Conservation (phyloP, 2,888 invertebrate genomes). For the Cistogaster globosa region DNA sequence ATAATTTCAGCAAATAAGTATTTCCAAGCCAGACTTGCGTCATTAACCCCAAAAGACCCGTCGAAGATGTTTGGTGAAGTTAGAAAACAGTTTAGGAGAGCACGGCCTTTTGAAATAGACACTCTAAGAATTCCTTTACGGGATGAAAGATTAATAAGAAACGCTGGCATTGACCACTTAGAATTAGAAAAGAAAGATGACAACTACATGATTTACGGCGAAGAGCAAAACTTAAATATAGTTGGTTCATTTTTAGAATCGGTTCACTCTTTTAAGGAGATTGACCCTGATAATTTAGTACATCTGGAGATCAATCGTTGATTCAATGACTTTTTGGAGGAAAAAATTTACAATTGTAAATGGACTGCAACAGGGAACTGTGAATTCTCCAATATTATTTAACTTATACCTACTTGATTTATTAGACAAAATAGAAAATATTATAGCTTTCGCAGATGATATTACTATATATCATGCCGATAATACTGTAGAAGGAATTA, state of each 20-base stretch:
- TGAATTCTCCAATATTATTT: not conserved
- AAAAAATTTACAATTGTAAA: not conserved
- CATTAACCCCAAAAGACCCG: too few relatives aligned
- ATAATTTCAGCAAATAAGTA: too few relatives aligned
- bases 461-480: too few relatives aligned
- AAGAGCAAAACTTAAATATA: constrained; percentile 33
- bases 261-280: constrained; percentile 46
- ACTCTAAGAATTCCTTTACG: constrained; percentile 27
- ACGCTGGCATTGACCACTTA: constrained; percentile 1
- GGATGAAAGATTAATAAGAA: constrained; percentile 6
- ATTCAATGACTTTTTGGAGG: constrained; percentile 37
- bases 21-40: too few relatives aligned
- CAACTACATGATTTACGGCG: constrained; percentile 10
- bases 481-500: constrained; percentile 1
- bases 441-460: not conserved
- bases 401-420: constrained; percentile 24
- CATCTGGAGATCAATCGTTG: not conserved
- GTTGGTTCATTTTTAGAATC: constrained; percentile 44
- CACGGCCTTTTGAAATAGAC: constrained; percentile 9
- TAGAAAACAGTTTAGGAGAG: constrained; percentile 33
- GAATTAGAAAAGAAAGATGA: constrained; percentile 16
- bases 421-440: constrained; percentile 12
- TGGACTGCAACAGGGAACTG: constrained; percentile 20
- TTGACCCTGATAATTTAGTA: constrained; percentile 16
- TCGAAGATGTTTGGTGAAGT: not conserved